Conservation (phyloP, 2,113 vertebrate species). For the Vulpes ferrilata region DNA sequence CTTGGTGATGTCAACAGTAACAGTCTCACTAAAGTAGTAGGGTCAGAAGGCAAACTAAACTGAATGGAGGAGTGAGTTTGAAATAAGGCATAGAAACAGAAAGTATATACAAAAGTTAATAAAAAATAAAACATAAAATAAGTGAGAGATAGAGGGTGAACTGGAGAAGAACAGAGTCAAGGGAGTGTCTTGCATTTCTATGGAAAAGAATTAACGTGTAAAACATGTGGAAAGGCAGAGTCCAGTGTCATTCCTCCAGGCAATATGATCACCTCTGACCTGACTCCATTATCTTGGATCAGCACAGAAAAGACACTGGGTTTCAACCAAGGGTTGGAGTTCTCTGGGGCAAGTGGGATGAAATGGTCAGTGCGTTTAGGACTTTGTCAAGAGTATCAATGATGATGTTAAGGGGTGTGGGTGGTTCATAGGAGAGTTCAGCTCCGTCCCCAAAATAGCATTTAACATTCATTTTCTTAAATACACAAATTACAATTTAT, state of each 20-base stretch:
- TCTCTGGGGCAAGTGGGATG: background rate
- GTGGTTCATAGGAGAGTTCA: background rate
- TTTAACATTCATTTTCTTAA: background rate
- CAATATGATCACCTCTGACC: rapidly evolving
- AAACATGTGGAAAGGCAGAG: background rate
- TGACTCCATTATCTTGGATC: no score
- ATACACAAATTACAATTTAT: background rate
- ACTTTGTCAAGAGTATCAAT: background rate
- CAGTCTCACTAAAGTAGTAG: background rate
- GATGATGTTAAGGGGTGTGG: background rate
- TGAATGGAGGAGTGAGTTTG: background rate
- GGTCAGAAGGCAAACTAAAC: background rate
- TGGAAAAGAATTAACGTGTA: background rate
- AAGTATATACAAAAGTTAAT: background rate
- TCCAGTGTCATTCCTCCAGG: background rate
- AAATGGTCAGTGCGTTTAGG: background rate
- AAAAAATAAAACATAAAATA: background rate
- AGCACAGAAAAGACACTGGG: background rate
- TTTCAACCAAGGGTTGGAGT: background rate
- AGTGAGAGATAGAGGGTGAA: background rate
- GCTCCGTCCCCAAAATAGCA: background rate
- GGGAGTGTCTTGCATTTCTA: background rate
- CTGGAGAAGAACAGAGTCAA: background rate
- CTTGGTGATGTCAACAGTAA: background rate
- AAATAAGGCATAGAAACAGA: background rate